Conservation (phyloP, 2,888 invertebrate genomes). For the Steinernema hermaphroditum region DNA sequence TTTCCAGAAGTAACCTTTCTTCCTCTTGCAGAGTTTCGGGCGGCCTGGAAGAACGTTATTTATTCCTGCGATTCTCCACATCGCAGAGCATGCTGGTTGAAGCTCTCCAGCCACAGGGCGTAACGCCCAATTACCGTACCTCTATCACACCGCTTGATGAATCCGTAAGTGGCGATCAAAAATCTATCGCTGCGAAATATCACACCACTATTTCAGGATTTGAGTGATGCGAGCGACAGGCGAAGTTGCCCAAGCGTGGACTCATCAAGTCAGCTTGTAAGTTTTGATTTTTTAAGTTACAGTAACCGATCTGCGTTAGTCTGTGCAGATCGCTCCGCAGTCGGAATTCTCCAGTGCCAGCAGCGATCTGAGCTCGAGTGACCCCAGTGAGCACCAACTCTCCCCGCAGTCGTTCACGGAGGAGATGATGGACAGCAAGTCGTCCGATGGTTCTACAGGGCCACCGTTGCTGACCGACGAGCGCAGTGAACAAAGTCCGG, state of each 20-base stretch:
- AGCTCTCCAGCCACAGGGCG: slow-evolving; percentile 3
- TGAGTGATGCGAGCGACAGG: slow-evolving; percentile 17
- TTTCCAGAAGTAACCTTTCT: background rate
- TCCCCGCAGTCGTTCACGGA: slow-evolving; percentile 22
- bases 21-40: background rate
- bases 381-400: slow-evolving; percentile 19
- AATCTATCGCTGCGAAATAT: too few relatives aligned
- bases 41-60: background rate
- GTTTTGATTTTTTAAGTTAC: slow-evolving; percentile 6
- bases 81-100: slow-evolving; percentile 18
- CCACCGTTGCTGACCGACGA: slow-evolving; percentile 4
- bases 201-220: background rate
- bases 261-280: slow-evolving; percentile 32
- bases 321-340: background rate
- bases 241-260: slow-evolving; percentile 33
- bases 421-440: slow-evolving; percentile 1
- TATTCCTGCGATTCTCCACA: background rate
- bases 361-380: slow-evolving; percentile 6
- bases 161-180: background rate
- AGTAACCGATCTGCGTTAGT: background rate
- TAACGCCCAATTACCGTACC: slow-evolving; percentile 23
- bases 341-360: slow-evolving; percentile 21
- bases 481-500: background rate
- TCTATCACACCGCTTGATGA: slow-evolving; percentile 27
- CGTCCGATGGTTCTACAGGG: background rate